These are phyloP conservation scores for Matsumyia berberina DNA, from an alignment of 2,888 invertebrate genomes.

Conservation along the genomic window DNA sequence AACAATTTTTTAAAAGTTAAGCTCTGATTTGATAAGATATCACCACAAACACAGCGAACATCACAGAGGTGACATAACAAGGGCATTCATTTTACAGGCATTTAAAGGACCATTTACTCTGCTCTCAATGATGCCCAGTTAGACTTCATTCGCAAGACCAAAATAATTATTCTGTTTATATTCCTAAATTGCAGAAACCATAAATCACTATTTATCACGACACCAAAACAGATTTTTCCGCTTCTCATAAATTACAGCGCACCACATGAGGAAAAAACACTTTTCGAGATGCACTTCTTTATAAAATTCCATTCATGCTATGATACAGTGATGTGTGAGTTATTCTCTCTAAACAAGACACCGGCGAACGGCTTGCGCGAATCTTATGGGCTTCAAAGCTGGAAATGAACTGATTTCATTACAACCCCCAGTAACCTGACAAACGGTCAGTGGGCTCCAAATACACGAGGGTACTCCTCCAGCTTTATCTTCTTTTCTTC, in stretches of 20 bases:
- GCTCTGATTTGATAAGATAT: conserved; percentile 32
- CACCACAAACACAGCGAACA: conserved; percentile 17
- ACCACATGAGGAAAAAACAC: not conserved
- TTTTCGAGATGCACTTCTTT: conserved; percentile 24
- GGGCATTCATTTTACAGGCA: not conserved
- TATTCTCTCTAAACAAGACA: not conserved
- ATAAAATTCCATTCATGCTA: not conserved
- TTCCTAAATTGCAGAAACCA: conserved; percentile 23
- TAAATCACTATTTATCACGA: conserved; percentile 60
- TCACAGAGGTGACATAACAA: not conserved
- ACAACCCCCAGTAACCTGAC: conserved; percentile 54
- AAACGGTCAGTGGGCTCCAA: conserved; percentile 31
- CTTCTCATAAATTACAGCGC: conserved; percentile 18
- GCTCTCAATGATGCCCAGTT: not conserved
- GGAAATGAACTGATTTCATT: conserved; percentile 64
- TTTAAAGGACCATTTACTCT: not conserved
- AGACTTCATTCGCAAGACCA: conserved; percentile 42
- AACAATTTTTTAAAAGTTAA: too few relatives aligned
- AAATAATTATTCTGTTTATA: conserved; percentile 18
- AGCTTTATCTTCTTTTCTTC: conserved; percentile 62
- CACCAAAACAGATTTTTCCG: conserved; percentile 51
- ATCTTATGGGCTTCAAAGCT: conserved; percentile 60
- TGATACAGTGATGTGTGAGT: not conserved
- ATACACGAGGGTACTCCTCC: conserved; percentile 49
- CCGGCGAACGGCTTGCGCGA: conserved; percentile 13